Evolutionary conservation across 2,888 invertebrate species (phyloP).

Genomic region (Andrena chrysosceles): DNA sequence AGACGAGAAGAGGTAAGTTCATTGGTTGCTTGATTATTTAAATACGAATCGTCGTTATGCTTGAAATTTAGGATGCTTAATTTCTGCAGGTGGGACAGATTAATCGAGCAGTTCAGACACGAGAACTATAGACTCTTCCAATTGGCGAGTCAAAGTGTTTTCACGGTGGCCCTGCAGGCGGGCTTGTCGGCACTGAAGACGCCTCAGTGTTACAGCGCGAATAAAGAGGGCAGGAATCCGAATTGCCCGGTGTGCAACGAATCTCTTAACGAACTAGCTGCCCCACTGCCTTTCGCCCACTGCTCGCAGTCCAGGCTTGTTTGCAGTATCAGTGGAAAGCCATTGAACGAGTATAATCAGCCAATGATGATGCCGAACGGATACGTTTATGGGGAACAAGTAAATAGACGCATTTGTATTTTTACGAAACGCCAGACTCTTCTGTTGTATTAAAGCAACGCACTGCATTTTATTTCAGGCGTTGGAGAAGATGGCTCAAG

Average conservation of each 20-base stretch:
- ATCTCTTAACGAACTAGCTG: conserved; percentile 94
- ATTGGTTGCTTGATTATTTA: background rate
- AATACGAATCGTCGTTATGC: background rate
- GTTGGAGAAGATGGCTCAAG: conserved; percentile 94
- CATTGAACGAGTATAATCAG: conserved; percentile 98
- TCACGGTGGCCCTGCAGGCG: conserved; percentile 96
- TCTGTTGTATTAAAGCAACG: conserved; percentile 8
- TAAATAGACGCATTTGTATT: conserved; percentile 80
- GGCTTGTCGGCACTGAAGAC: conserved; percentile 96
- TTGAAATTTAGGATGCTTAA: conserved; percentile 7
- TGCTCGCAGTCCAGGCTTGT: conserved; percentile 98
- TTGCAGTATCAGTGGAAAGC: conserved; percentile 95
- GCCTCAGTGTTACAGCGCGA: conserved; percentile 90
- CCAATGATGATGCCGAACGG: conserved; percentile 99
- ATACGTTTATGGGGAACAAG: conserved; percentile 97
- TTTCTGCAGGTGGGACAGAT: conserved; percentile 90
- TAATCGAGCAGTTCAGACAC: conserved; percentile 95
- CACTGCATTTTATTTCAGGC: conserved; percentile 87
- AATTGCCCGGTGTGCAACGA: conserved; percentile 97
- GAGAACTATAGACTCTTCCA: conserved; percentile 98
- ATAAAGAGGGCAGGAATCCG: conserved; percentile 89
- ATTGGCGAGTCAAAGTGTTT: conserved; percentile 95
- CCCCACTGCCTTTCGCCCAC: conserved; percentile 96
- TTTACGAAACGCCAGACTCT: background rate
- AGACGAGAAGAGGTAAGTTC: conserved; percentile 86